These are phyloP conservation scores for Epizoanthus stellaris DNA, from an alignment of 92 coral and sea anemone species.

Conservation along the genomic window DNA sequence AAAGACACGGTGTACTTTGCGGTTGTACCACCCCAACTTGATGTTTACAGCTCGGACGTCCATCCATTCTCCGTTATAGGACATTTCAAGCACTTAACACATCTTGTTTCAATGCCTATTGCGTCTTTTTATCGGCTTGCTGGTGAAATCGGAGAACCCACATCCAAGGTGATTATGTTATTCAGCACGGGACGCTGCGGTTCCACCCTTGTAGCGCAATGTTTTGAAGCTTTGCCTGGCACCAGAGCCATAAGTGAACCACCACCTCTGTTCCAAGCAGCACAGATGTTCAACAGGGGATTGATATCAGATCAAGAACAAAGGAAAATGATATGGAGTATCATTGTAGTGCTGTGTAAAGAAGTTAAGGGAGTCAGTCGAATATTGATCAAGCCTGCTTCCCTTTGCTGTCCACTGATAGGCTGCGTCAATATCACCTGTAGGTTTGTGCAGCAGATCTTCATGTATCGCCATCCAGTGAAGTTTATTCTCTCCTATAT, in stretches of 20 bases:
- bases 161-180: not conserved
- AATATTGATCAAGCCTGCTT: not conserved
- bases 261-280: not conserved
- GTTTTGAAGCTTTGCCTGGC: conserved; percentile 7
- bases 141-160: not conserved
- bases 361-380: not conserved
- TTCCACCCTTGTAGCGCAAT: conserved; percentile 16
- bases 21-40: too few relatives aligned
- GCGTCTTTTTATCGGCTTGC: too few relatives aligned
- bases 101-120: too few relatives aligned
- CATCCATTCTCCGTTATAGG: too few relatives aligned
- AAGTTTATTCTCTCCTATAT: not conserved
- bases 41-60: too few relatives aligned
- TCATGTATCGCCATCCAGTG: not conserved
- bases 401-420: too few relatives aligned
- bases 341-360: conserved; percentile 4
- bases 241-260: conserved; percentile 15
- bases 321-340: conserved; percentile 1
- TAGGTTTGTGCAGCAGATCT: not conserved
- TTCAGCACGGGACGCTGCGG: conserved; percentile 23
- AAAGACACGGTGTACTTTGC: too few relatives aligned
- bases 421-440: not conserved
- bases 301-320: conserved; percentile 3
- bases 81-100: too few relatives aligned
- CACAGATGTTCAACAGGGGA: not conserved